Base-by-base conservation (phyloP, 2,888 invertebrate species). In the Coenonympha glycerion region DNA sequence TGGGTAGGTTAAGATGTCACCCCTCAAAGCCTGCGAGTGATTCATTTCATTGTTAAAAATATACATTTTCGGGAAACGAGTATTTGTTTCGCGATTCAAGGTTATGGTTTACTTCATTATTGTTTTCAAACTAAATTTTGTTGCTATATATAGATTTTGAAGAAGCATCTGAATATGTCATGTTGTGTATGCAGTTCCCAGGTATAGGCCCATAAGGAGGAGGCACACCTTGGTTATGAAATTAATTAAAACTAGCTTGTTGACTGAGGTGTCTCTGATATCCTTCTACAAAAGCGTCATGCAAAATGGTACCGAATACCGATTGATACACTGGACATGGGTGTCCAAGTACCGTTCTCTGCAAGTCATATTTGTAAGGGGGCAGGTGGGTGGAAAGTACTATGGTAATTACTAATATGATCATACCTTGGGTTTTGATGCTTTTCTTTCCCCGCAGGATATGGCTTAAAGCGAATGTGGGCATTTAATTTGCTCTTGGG, bases 371-470 rank as follows among this genome's bases (percentile, higher is more conserved):
- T 66, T 82, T 82, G 59, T 79, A 77, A 47, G 77, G 76, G 63
- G 49, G 74, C 66, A 26, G 75, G 73, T 50, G 81, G 74, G 61
- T 83, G 81, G 61, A 78, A 82, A 59, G 79, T 68, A 62, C 71
- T 79, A 53, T 78, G 56, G 66, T 79, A 85, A 68, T 82, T 84
- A 71, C 63, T 63, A 60, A 81, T 63, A 73, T 83, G 86, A 56
- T 87, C 86, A 83, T 86, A 87, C 80, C 87, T 83, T 64, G 76
- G 55, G 55, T 77, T 84, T 48, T 73, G 75, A 62, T 73, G 79
- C 54, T 81, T 69, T 46, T 87, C 86, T 64, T 87, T 88, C 19
- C 74, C 56, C 51, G 67, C 61, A 52, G 84, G 83, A 59, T 87
- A 88, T 28, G 87, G 85, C 62, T 86, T 87, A 63, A 71, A 86